Percentiles rank a stretch among this genome's conserved stretches.
Conservation (phyloP, 1,140 invertebrate genomes). For the Diachasma alloeum region DNA sequence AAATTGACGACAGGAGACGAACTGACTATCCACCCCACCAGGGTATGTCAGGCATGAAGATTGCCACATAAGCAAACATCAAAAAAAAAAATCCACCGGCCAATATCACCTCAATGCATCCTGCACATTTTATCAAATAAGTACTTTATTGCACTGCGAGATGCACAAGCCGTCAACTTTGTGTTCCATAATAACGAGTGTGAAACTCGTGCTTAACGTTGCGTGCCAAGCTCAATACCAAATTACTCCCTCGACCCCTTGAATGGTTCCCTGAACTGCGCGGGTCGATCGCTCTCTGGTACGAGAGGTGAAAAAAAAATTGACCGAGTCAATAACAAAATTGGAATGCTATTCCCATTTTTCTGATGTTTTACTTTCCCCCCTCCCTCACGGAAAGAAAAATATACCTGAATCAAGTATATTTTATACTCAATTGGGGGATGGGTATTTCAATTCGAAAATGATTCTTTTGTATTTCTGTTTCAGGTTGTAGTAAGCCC, state of each 20-base stretch:
- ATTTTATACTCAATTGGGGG: too few relatives aligned
- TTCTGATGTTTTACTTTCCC: background rate
- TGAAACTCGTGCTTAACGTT: conserved; percentile 26
- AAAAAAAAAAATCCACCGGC: background rate
- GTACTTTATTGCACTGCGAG: background rate
- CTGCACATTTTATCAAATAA: background rate
- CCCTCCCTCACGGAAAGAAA: too few relatives aligned
- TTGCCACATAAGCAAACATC: background rate
- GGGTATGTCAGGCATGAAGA: conserved; percentile 1
- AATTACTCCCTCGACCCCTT: conserved; percentile 9
- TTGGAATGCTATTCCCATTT: background rate
- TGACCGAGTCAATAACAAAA: conserved; percentile 5
- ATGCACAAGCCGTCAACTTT: background rate
- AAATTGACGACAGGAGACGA: background rate
- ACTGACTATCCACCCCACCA: background rate
- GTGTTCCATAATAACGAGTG: conserved; percentile 15
- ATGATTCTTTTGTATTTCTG: too few relatives aligned
- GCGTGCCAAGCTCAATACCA: background rate
- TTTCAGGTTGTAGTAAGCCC: too few relatives aligned
- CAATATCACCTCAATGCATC: background rate
- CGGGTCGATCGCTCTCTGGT: background rate
- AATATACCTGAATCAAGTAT: too few relatives aligned
- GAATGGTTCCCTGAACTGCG: background rate
- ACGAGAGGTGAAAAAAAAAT: background rate
- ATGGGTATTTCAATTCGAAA: too few relatives aligned